A percentile compares a stretch with the other conserved stretches of the same genome.
Evolutionary conservation across 37 sponge, comb jelly and placozoan genomes (phyloP).

Genomic region (Mnemiopsis leidyi): DNA sequence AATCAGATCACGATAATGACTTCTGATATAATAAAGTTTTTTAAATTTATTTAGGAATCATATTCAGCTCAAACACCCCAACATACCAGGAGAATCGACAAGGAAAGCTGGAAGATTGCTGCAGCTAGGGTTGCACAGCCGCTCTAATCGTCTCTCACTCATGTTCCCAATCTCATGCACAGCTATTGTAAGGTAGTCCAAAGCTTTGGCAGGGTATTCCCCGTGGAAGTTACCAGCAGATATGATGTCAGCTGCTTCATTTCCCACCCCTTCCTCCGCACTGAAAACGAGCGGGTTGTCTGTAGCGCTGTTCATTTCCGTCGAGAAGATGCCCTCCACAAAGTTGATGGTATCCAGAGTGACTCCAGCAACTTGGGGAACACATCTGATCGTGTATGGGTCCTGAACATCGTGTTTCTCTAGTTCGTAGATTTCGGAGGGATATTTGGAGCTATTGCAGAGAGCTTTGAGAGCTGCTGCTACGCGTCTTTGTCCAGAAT

Average conservation of each 20-base stretch:
- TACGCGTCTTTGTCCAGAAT: constrained; percentile 83
- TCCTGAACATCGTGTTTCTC: constrained; percentile 79
- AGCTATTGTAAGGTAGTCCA: constrained; percentile 95
- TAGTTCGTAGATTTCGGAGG: constrained; percentile 78
- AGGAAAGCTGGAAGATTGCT: constrained; percentile 92
- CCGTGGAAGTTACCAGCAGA: constrained; percentile 98
- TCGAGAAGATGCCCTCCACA: constrained; percentile 76
- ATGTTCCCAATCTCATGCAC: constrained; percentile 92
- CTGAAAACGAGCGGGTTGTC: constrained; percentile 83
- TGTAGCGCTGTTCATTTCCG: constrained; percentile 95
- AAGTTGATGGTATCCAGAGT: constrained; percentile 87
- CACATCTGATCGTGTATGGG: constrained; percentile 87
- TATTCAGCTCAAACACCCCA: background rate
- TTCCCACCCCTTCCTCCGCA: background rate
- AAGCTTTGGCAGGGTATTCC: constrained; percentile 95
- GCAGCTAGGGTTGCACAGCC: constrained; percentile 84
- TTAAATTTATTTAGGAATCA: background rate
- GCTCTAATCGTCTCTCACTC: constrained; percentile 89
- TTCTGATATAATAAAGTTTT: background rate
- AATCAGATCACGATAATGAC: background rate
- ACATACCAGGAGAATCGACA: constrained; percentile 67
- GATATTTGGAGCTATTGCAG: constrained; percentile 78
- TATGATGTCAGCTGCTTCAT: constrained; percentile 70
- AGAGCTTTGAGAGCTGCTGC: constrained; percentile 82
- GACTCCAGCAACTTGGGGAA: constrained; percentile 77